These are phyloP conservation scores for Drosophila tanythrix DNA, from an alignment of 2,888 invertebrate species.

Conservation along the genomic window DNA sequence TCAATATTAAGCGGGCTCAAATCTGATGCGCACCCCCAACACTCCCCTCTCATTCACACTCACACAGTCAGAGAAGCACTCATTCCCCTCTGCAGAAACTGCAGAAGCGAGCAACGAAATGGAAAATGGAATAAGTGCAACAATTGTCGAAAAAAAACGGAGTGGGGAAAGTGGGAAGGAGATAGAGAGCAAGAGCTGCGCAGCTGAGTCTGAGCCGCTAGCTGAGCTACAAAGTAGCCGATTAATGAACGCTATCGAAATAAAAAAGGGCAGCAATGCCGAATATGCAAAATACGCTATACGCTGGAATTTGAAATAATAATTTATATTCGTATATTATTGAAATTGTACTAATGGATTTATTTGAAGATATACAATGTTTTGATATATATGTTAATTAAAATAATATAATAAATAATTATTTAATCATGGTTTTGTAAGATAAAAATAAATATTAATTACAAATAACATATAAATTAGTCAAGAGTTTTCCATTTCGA, in stretches of 20 bases:
- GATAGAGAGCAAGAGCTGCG: conserved; percentile 11
- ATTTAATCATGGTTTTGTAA: background rate
- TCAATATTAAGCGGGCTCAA: conserved; percentile 72
- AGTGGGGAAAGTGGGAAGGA: conserved; percentile 30
- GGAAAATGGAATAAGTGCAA: conserved; percentile 69
- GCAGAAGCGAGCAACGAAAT: conserved; percentile 51
- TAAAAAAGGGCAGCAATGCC: conserved; percentile 9
- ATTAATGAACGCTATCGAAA: conserved; percentile 41
- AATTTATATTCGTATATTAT: background rate
- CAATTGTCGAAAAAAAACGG: conserved; percentile 49
- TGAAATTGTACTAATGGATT: background rate
- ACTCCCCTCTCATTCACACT: conserved; percentile 6
- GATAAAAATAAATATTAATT: background rate
- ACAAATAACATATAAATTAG: background rate
- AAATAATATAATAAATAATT: background rate
- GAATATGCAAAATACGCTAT: conserved; percentile 22
- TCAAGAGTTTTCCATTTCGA: background rate
- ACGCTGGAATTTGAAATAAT: background rate
- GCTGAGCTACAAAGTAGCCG: conserved; percentile 52
- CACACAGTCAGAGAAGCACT: conserved; percentile 9
- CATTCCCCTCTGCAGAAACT: conserved; percentile 44
- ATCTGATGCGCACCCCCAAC: conserved; percentile 55
- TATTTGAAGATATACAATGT: background rate
- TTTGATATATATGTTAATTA: background rate
- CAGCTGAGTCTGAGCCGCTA: conserved; percentile 30